A percentile compares a stretch with the other conserved stretches of the same genome.
phyloP scores from a whole-genome alignment of 2,888 invertebrate genomes.

The Cataglyphis rosenhaueri region DNA sequence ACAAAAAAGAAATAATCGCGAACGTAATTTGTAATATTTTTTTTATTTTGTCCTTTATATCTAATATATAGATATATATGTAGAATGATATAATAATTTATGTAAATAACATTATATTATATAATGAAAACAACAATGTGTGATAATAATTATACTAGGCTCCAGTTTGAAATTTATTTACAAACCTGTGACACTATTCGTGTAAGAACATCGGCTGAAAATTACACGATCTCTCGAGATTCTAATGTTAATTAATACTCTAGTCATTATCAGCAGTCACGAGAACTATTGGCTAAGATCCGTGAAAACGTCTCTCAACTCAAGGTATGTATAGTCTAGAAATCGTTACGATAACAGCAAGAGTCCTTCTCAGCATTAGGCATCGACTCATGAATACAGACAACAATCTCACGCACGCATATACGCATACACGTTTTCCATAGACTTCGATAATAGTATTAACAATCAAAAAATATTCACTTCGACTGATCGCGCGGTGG shows the following conservation, averaged over 20 bases:
- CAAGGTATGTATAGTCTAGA: slow-evolving; percentile 54
- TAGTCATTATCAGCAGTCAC: slow-evolving; percentile 43
- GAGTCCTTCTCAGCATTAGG: slow-evolving; percentile 67
- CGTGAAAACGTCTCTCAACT: slow-evolving; percentile 58
- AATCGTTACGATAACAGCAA: slow-evolving; percentile 57
- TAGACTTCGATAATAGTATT: slow-evolving; percentile 75
- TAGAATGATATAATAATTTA: slow-evolving; percentile 75
- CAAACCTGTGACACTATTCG: slow-evolving; percentile 70
- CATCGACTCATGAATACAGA: slow-evolving; percentile 59
- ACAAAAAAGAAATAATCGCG: neutral
- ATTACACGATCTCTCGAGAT: slow-evolving; percentile 43
- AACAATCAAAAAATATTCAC: slow-evolving; percentile 76
- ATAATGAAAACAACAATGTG: slow-evolving; percentile 78
- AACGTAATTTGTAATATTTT: slow-evolving; percentile 56
- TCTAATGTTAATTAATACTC: slow-evolving; percentile 60
- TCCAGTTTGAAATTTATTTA: slow-evolving; percentile 74
- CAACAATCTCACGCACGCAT: slow-evolving; percentile 21
- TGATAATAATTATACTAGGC: slow-evolving; percentile 75
- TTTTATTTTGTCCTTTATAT: slow-evolving; percentile 73
- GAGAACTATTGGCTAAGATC: slow-evolving; percentile 48
- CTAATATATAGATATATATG: slow-evolving; percentile 67
- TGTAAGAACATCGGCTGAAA: slow-evolving; percentile 51
- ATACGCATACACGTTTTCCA: slow-evolving; percentile 34
- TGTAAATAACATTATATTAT: slow-evolving; percentile 77
- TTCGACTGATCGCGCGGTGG: slow-evolving; percentile 59